These are phyloP conservation scores for Isotomurus palustris DNA, from an alignment of 2,888 invertebrate species.

Conservation along the genomic window DNA sequence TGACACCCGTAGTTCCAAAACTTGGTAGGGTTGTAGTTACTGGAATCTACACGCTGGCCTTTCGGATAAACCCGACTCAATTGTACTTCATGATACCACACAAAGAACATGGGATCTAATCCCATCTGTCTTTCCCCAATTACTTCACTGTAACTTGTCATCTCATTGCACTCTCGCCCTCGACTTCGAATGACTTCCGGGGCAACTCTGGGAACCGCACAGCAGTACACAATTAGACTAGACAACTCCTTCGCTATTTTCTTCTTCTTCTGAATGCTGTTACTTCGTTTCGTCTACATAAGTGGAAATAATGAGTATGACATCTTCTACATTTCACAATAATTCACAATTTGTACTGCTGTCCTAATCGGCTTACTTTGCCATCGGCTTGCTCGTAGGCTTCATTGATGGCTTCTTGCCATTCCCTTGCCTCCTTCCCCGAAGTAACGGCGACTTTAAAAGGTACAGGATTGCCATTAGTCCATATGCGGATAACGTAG, in stretches of 20 bases:
- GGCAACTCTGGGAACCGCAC: conserved; percentile 60
- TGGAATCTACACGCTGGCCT: conserved; percentile 87
- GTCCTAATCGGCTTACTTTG: background rate
- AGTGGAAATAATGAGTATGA: background rate
- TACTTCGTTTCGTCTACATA: conserved; percentile 8
- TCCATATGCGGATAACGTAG: conserved; percentile 23
- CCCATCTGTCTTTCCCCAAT: conserved; percentile 85
- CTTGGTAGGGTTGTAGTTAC: conserved; percentile 89
- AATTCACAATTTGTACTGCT: background rate
- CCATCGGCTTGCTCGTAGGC: background rate
- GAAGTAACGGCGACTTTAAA: conserved; percentile 76
- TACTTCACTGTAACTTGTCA: conserved; percentile 95
- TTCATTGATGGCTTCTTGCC: conserved; percentile 70
- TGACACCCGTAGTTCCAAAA: conserved; percentile 96
- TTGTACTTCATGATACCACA: conserved; percentile 66
- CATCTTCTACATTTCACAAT: background rate
- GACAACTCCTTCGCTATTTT: conserved; percentile 95
- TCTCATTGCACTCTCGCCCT: conserved; percentile 77
- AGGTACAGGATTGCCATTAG: conserved; percentile 49
- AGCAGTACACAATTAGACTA: conserved; percentile 91
- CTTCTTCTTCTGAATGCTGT: conserved; percentile 77
- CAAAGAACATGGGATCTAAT: conserved; percentile 67
- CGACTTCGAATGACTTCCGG: conserved; percentile 68
- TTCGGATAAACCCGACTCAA: conserved; percentile 55
- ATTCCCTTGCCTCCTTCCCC: conserved; percentile 73